Evolutionary conservation across 1,140 invertebrate species (phyloP), one percentile per base, ranked within the genome.

Genomic region (Parapsyche elsis): DNA sequence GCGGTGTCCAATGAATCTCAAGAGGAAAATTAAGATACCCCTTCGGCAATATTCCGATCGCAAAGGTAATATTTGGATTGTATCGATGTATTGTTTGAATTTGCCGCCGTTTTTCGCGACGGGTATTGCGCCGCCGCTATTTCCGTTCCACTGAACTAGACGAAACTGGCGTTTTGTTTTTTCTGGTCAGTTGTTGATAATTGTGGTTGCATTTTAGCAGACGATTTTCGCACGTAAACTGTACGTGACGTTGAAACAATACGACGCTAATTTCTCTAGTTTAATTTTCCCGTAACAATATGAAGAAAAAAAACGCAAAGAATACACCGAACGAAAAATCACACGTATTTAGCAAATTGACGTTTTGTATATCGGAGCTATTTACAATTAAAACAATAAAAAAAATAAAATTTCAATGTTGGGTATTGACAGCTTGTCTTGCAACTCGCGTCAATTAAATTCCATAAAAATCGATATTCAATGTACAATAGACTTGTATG

Each of bases 11-110:
- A 30, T 0, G 14, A 71, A 30, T 14, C 70, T 26, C 23, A 53
- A 14, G 10, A 12, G 49, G 10, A 53, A 53, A 53, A 53, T 53
- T 53, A 4, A 53, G 12, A 14, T 46, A 7, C 12, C 45, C 16
- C 4, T 1, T 10, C 49, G 49, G 9, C 78, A 79, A 30, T 26
- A 79, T 79, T 79, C 78, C 78, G 45, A 79, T 79, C 24, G 78
- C 78, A 24, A 79, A 79, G 78, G 78, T 79, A 79, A n/a, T n/a
- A n/a, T n/a, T n/a, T n/a, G n/a, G n/a, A n/a, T n/a, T n/a, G n/a
- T n/a, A n/a, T n/a, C n/a, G n/a, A n/a, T n/a, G n/a, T n/a, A n/a
- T n/a, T n/a, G n/a, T n/a, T 67, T 23, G 30, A 16, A 16, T 61
- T 21, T 19, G 5, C 24, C 16, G 14, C 30, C 30, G 7, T 38